phyloP scores from a whole-genome alignment of 2,888 invertebrate species.

The Tuta absoluta region DNA sequence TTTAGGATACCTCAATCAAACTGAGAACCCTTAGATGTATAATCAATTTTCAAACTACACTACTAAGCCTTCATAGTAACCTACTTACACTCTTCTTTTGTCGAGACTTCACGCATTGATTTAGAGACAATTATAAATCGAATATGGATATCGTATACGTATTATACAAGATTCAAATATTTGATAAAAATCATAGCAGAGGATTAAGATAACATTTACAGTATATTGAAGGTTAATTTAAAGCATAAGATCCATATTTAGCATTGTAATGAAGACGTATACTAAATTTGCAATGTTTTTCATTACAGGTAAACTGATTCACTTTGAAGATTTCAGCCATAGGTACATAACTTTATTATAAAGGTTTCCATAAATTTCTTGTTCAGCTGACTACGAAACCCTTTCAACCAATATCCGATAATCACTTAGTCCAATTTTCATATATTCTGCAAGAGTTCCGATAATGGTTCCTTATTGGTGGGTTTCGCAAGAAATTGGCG shows the following conservation, averaged over 20 bases:
- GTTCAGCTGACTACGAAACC: not conserved
- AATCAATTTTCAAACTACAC: not conserved
- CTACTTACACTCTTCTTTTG: not conserved
- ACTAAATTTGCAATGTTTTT: too few species aligned
- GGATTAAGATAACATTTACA: too few species aligned
- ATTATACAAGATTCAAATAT: too few species aligned
- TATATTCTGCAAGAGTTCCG: slow-evolving; percentile 13
- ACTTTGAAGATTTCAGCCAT: too few species aligned
- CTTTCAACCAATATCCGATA: not conserved
- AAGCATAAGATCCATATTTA: too few species aligned
- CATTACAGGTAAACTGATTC: too few species aligned
- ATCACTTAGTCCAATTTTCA: slow-evolving; percentile 9
- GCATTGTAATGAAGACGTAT: too few species aligned
- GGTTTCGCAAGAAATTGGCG: slow-evolving; percentile 49
- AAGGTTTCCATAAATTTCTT: not conserved
- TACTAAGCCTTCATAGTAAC: not conserved
- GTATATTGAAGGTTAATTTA: too few species aligned
- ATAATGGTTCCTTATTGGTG: slow-evolving; percentile 35
- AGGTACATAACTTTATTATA: not conserved
- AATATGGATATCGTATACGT: too few species aligned
- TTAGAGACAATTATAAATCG: too few species aligned
- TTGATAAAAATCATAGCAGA: too few species aligned
- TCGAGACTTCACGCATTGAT: too few species aligned
- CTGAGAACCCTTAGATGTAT: not conserved
- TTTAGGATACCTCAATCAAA: slow-evolving; percentile 5